Evolutionary conservation across 2,888 invertebrate species (phyloP).

Genomic region (Fragum whitleyi): DNA sequence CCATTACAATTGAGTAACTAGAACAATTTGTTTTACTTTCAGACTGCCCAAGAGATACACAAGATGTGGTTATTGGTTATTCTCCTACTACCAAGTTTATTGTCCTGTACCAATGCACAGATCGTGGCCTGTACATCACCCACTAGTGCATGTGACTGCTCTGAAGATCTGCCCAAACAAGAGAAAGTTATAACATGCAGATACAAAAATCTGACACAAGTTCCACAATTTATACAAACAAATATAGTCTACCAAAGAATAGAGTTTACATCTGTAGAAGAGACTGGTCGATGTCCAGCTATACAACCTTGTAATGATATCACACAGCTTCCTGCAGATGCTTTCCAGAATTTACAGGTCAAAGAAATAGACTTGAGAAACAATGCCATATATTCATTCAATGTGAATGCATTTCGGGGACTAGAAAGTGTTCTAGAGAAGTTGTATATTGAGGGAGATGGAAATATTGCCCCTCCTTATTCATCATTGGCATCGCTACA

Average conservation of each 20-base stretch:
- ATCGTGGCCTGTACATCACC: constrained; percentile 31
- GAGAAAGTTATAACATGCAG: constrained; percentile 68
- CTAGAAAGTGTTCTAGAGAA: constrained; percentile 92
- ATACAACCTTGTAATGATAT: constrained; percentile 66
- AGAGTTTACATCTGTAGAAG: constrained; percentile 52
- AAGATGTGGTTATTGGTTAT: no score
- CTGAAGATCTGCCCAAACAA: not conserved
- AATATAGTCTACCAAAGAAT: constrained; percentile 64
- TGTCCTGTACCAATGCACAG: not conserved
- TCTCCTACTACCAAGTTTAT: not conserved
- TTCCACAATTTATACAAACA: constrained; percentile 51
- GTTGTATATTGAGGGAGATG: constrained; percentile 88
- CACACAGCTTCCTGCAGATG: constrained; percentile 79
- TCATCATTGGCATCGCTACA: constrained; percentile 56
- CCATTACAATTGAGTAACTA: no score
- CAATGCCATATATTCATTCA: constrained; percentile 92
- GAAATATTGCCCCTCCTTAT: constrained; percentile 43
- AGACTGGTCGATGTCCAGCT: constrained; percentile 27
- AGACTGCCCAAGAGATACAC: no score
- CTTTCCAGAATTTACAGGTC: constrained; percentile 94
- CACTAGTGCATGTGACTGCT: constrained; percentile 42
- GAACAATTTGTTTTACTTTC: no score
- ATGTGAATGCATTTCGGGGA: constrained; percentile 93
- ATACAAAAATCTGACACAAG: constrained; percentile 38
- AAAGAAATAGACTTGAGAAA: constrained; percentile 93